A percentile compares a stretch with the other conserved stretches of the same genome.
Conservation (phyloP, 2,888 invertebrate genomes). For the Tubiluchus corallicola region DNA sequence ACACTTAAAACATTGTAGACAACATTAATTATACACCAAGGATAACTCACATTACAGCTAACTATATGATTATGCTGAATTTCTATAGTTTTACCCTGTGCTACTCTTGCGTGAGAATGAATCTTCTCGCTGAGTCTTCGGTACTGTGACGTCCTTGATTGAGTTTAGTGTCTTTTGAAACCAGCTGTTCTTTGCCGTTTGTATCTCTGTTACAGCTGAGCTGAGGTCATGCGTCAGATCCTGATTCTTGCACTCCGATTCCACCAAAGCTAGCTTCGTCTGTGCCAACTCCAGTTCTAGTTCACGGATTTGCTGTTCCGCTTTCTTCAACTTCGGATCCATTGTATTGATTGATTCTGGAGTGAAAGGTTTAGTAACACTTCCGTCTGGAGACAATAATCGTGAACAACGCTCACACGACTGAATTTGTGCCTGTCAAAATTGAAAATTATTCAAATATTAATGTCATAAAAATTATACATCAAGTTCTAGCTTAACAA, state of each 20-base stretch:
- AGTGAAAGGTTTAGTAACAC: not conserved
- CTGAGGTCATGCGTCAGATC: slow-evolving; percentile 75
- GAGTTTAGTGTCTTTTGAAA: slow-evolving; percentile 68
- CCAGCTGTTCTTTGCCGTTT: slow-evolving; percentile 56
- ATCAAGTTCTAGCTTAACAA: too few relatives aligned
- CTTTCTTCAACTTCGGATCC: too few relatives aligned
- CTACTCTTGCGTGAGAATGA: too few relatives aligned
- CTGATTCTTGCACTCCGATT: slow-evolving; percentile 89
- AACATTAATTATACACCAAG: too few relatives aligned
- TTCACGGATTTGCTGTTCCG: slow-evolving; percentile 55
- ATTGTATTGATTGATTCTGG: too few relatives aligned
- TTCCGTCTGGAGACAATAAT: slow-evolving; percentile 21
- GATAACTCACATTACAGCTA: too few relatives aligned
- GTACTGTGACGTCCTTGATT: slow-evolving; percentile 34
- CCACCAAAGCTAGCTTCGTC: slow-evolving; percentile 87
- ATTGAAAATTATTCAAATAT: too few relatives aligned
- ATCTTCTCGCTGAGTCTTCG: too few relatives aligned
- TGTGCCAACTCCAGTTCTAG: slow-evolving; percentile 87
- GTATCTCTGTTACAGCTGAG: slow-evolving; percentile 56
- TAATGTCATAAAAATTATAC: too few relatives aligned
- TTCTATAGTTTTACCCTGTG: too few relatives aligned
- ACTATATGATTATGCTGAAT: too few relatives aligned
- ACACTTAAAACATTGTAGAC: too few relatives aligned
- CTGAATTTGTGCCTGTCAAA: slow-evolving; percentile 18
- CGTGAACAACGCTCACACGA: slow-evolving; percentile 22